phyloP scores from a whole-genome alignment of 2,888 invertebrate genomes.

The Mylabris sibirica region DNA sequence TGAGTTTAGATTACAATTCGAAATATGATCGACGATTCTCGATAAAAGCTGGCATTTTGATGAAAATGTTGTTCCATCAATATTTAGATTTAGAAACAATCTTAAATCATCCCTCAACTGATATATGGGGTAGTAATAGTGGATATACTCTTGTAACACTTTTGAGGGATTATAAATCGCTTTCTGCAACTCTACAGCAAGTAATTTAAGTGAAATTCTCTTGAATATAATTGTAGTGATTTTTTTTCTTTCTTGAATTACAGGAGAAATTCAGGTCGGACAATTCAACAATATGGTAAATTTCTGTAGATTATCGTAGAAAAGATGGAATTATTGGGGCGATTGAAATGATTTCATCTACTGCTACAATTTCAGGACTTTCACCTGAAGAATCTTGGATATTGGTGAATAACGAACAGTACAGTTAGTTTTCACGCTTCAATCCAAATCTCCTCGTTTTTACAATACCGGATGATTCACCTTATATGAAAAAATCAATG shows the following conservation, averaged over 20 bases:
- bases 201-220: background rate
- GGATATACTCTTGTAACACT: constrained; percentile 38
- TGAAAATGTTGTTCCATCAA: constrained; percentile 1
- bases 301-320: background rate
- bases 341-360: background rate
- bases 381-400: background rate
- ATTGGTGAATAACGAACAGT: constrained; percentile 2
- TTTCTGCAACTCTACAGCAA: background rate
- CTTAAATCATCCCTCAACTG: constrained; percentile 53
- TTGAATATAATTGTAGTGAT: no score
- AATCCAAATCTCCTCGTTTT: no score
- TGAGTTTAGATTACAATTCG: background rate
- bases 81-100: background rate
- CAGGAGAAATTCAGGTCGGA: background rate
- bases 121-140: constrained; percentile 25
- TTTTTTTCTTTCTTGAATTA: no score
- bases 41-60: background rate
- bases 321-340: background rate
- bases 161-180: constrained; percentile 4
- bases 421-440: background rate
- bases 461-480: no score
- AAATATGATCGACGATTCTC: background rate
- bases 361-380: background rate
- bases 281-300: background rate
- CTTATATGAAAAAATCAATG: no score